Base-by-base conservation (phyloP, 2,113 vertebrate genomes). In the Lynx canadensis region DNA sequence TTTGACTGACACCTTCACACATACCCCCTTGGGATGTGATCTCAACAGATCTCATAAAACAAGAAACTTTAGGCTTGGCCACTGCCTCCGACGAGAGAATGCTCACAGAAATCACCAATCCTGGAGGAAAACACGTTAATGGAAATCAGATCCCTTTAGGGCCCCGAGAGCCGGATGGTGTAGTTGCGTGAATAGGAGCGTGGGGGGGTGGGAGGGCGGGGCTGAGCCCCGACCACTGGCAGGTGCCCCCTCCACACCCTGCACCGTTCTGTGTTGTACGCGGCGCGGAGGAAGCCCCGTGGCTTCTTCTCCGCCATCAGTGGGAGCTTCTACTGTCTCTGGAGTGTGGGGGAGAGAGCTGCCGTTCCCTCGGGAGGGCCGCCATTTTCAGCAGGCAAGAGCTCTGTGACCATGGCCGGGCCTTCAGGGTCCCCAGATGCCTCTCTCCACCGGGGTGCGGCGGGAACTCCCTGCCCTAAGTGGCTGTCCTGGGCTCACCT, bases 1-100 rank as follows among this genome's bases (percentile, higher is more conserved):
- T 52, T 95, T 97, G 95, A 94, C 94, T 90, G 96, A 94, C 41
- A 69, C 80, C 31, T 94, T 82, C 90, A 55, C 23, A 83, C 73
- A 18, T 41, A n/a, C 23, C 63, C 94, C 85, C 33, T 94, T 9
- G 97, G 86, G 97, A 97, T 25, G 63, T n/a, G 41, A 29, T 92
- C 94, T 90, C 90, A 13, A 38, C 92, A 90, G 90, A 86, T 89
- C 92, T 55, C 94, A 52, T 91, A 91, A 92, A 91, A 52, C 23
- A 3, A 48, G 68, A 19, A 57, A 94, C 65, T 68, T 5, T 1
- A 45, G n/a, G 41, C 68, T 84, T 7, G 55, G 93, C 69, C 80
- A 15, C 13, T 1, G 74, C 63, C 52, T 74, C 13, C 1, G 23
- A 14, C 8, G 33, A n/a, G n/a, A n/a, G n/a, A 50, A 11, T 5